Evolutionary conservation across 2,888 invertebrate species (phyloP).

Genomic region (Bedellia somnulentella): DNA sequence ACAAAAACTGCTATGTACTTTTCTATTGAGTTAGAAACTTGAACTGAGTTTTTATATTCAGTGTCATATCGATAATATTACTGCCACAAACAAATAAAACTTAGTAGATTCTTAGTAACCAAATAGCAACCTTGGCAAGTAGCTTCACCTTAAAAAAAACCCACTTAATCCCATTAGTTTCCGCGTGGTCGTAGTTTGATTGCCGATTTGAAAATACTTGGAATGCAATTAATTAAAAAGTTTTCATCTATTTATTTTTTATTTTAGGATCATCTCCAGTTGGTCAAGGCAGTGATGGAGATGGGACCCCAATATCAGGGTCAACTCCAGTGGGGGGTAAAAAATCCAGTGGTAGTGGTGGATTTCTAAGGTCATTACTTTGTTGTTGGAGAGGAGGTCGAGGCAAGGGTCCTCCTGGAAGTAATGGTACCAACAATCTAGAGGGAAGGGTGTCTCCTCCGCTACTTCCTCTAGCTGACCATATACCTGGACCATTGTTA

Average conservation of each 20-base stretch:
- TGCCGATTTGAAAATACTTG: too few species aligned
- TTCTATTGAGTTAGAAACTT: too few species aligned
- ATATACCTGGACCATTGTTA: constrained; percentile 72
- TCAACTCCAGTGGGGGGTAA: constrained; percentile 46
- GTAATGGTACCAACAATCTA: constrained; percentile 74
- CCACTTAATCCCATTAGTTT: constrained; percentile 16
- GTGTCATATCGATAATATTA: too few species aligned
- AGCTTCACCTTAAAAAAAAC: constrained; percentile 23
- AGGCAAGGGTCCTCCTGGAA: constrained; percentile 56
- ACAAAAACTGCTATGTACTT: too few species aligned
- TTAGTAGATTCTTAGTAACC: too few species aligned
- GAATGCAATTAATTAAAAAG: too few species aligned
- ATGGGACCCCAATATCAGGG: constrained; percentile 53
- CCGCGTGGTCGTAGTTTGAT: constrained; percentile 15
- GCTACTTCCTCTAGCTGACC: constrained; percentile 62
- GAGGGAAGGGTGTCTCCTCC: constrained; percentile 59
- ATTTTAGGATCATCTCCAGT: constrained; percentile 60
- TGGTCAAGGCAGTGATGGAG: constrained; percentile 57
- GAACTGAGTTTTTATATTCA: too few species aligned
- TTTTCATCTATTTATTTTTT: too few species aligned
- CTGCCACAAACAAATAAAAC: too few species aligned
- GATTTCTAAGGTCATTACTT: constrained; percentile 82
- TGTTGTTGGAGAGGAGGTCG: constrained; percentile 79
- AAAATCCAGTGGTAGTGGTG: constrained; percentile 59
- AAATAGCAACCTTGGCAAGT: constrained; percentile 52